A percentile compares a stretch with the other conserved stretches of the same genome.
Conservation (phyloP, 2,113 vertebrate genomes). For the Cryptoleucopteryx plumbea region DNA sequence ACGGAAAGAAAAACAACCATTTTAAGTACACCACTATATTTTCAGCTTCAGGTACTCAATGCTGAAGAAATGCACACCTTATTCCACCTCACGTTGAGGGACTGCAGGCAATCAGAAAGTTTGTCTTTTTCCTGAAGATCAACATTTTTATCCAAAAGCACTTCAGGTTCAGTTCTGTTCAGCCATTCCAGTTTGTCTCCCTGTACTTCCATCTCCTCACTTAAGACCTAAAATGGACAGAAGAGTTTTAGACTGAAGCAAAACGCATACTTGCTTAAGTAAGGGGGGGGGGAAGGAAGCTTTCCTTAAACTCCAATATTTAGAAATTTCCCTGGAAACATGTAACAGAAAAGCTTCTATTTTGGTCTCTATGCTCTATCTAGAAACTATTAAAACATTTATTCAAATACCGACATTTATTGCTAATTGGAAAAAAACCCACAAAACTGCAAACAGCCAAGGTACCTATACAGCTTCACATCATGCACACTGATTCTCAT, state of each 20-base stretch:
- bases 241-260: not conserved
- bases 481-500: not conserved
- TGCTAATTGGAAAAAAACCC: not conserved
- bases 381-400: not conserved
- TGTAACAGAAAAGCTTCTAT: not conserved
- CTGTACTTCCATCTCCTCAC: conserved; percentile 80
- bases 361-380: not conserved
- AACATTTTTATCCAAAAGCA: conserved; percentile 78
- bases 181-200: conserved; percentile 85
- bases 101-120: conserved; percentile 78
- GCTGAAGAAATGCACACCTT: conserved; percentile 73
- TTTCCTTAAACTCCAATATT: not conserved
- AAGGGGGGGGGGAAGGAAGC: not conserved
- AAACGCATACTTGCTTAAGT: not conserved
- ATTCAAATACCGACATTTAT: not conserved
- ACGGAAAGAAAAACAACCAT: not conserved
- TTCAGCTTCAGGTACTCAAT: not conserved
- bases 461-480: not conserved
- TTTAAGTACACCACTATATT: not conserved
- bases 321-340: not conserved
- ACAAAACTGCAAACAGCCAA: not conserved
- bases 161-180: conserved; percentile 82
- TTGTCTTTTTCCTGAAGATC: conserved; percentile 78
- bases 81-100: conserved; percentile 84
- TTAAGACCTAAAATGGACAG: conserved; percentile 73